A percentile compares a stretch with the other conserved stretches of the same genome.
Conservation (phyloP, 1,140 invertebrate species). For the Aphelinus atriplicis region DNA sequence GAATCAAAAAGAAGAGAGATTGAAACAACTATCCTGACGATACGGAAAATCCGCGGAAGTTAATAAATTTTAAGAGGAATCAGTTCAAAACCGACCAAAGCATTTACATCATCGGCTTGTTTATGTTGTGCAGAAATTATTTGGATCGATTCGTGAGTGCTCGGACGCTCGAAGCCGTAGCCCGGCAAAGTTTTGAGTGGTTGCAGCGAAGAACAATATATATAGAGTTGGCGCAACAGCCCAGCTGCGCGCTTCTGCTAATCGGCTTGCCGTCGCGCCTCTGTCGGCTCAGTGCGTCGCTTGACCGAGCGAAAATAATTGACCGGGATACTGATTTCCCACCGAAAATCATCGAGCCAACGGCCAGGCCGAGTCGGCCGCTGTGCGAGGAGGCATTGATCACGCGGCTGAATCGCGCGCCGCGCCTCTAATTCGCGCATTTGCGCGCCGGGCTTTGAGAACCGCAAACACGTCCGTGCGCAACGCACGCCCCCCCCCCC, state of each 20-base stretch:
- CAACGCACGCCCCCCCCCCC: no score
- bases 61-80: no score
- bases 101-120: no score
- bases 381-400: neutral
- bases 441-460: conserved; percentile 12
- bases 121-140: no score
- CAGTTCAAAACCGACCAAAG: no score
- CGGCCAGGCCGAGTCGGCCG: neutral
- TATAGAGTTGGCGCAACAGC: neutral
- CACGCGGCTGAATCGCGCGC: conserved; percentile 5
- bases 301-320: conserved; percentile 28
- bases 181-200: conserved; percentile 8
- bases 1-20: no score
- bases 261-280: conserved; percentile 29
- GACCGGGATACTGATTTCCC: neutral
- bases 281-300: conserved; percentile 2
- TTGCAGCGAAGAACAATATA: conserved; percentile 2
- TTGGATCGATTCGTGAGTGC: no score
- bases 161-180: conserved; percentile 8
- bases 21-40: no score
- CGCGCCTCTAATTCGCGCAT: conserved; percentile 27
- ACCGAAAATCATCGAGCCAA: neutral
- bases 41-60: no score
- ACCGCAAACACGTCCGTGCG: neutral
- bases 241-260: neutral